phyloP scores from a whole-genome alignment of 2,113 vertebrate species.

The Lethenteron reissneri region DNA sequence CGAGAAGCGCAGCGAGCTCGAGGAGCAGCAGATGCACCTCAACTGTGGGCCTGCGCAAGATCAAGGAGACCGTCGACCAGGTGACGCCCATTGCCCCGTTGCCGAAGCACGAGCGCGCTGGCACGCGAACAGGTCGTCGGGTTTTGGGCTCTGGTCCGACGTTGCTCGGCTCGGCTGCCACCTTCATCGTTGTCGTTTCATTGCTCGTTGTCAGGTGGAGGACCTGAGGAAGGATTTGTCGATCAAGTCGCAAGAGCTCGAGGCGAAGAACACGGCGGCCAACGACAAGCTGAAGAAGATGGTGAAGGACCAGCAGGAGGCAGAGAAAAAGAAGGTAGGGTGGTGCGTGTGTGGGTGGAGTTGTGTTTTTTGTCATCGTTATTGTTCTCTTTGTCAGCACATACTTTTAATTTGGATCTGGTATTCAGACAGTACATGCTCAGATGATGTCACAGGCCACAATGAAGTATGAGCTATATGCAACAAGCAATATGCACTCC shows the following conservation, averaged over 20 bases:
- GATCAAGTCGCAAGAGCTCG: constrained; percentile 1
- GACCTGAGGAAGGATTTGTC: background rate
- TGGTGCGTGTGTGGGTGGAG: too few species aligned
- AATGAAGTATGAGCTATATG: too few species aligned
- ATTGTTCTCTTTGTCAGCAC: too few species aligned
- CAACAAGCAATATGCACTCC: too few species aligned
- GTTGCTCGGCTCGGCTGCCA: background rate
- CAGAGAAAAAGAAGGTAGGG: background rate
- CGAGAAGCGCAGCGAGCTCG: background rate
- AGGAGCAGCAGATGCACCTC: constrained; percentile 3
- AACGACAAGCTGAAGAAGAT: constrained; percentile 3
- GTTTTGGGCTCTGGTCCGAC: too few species aligned
- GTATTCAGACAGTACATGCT: too few species aligned
- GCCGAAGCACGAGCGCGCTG: too few species aligned
- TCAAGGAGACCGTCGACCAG: constrained; percentile 1
- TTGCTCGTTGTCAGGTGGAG: background rate
- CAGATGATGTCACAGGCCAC: too few species aligned
- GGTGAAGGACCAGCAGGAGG: constrained; percentile 5
- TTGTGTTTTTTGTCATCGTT: too few species aligned
- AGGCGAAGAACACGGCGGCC: constrained; percentile 5
- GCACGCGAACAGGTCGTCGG: background rate
- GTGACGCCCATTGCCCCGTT: too few species aligned
- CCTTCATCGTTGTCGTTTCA: background rate
- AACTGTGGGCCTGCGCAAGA: constrained; percentile 6
- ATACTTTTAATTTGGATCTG: too few species aligned